Percentiles rank a stretch among this genome's conserved stretches.
Conservation (phyloP, 2,797 vertebrate species). For the Neopelma chrysocephalum region DNA sequence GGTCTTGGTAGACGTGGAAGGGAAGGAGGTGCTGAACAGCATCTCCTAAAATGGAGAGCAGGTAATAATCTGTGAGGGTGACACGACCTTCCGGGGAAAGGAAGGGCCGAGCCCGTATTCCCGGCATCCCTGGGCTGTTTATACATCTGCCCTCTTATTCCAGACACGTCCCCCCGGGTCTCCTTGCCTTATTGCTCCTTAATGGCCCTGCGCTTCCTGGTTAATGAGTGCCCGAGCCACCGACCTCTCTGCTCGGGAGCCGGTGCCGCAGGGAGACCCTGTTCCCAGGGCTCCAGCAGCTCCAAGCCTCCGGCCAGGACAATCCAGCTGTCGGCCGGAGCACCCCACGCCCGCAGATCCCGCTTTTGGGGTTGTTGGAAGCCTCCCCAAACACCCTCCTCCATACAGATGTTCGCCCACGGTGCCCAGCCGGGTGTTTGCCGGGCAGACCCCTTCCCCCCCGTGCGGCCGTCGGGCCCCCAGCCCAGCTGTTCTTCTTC, state of each 20-base stretch:
- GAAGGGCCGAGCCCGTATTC: background rate
- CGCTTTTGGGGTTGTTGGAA: fast-evolving
- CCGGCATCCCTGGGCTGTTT: background rate
- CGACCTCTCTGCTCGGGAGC: background rate
- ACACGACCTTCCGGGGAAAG: background rate
- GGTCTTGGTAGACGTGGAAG: no score
- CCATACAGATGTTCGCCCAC: background rate
- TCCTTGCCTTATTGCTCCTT: constrained; percentile 3
- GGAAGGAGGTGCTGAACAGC: no score
- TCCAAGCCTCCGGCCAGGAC: background rate
- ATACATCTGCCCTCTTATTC: background rate
- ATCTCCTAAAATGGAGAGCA: background rate
- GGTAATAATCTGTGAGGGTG: background rate
- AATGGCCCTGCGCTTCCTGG: background rate
- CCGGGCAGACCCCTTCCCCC: background rate
- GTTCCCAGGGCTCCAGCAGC: background rate
- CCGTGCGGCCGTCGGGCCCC: fast-evolving
- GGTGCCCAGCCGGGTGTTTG: background rate
- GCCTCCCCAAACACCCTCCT: fast-evolving
- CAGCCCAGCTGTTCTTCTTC: background rate
- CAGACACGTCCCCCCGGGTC: background rate
- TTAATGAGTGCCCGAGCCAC: constrained; percentile 27
- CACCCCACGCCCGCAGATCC: background rate
- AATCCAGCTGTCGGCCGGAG: fast-evolving
- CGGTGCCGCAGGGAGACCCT: background rate